phyloP scores from a whole-genome alignment of 2,113 vertebrate genomes.

The Varanus salvator region DNA sequence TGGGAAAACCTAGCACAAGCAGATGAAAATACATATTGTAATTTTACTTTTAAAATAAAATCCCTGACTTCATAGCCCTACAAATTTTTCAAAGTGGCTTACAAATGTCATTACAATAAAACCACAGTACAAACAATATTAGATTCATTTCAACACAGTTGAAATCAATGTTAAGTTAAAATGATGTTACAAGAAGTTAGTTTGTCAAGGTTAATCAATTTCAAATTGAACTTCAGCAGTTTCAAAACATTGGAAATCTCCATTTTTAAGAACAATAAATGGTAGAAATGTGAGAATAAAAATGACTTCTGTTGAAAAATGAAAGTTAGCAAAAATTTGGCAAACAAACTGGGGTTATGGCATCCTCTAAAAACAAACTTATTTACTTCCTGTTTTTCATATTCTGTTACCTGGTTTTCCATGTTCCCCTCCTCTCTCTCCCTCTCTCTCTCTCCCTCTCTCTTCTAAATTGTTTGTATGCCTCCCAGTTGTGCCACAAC shows the following conservation, averaged over 20 bases:
- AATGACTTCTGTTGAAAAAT: neutral
- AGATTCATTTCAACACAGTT: neutral
- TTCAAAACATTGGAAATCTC: neutral
- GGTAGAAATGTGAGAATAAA: neutral
- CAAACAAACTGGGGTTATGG: slow-evolving; percentile 2
- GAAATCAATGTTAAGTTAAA: neutral
- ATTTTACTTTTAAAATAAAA: neutral
- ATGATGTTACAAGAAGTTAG: neutral
- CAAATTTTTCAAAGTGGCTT: neutral
- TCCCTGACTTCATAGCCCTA: neutral
- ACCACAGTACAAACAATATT: neutral
- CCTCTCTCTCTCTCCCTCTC: too few species aligned
- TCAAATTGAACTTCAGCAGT: neutral
- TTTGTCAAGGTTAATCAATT: neutral
- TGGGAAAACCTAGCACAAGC: neutral
- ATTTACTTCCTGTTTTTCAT: neutral
- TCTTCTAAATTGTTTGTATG: too few species aligned
- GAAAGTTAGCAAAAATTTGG: slow-evolving; percentile 13
- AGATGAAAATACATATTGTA: neutral
- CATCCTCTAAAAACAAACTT: neutral
- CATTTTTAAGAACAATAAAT: neutral
- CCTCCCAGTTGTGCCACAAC: too few species aligned
- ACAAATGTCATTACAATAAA: neutral
- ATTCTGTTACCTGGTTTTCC: neutral
- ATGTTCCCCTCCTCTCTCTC: too few species aligned